Base-by-base conservation (phyloP, 2,797 vertebrate genomes). In the Echiichthys vipera region DNA sequence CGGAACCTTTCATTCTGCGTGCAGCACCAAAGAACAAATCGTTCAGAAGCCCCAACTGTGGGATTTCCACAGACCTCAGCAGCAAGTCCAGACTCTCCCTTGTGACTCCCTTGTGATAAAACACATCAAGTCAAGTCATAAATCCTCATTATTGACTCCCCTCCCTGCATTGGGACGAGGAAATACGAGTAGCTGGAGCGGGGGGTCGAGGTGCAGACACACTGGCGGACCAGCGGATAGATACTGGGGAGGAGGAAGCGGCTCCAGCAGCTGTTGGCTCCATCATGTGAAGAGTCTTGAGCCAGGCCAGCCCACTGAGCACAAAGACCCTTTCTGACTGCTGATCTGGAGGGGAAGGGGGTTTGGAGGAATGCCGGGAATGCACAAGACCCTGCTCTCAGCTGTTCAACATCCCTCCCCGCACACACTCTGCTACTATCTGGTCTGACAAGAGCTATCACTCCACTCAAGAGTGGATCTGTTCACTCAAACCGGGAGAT, bases 241-340 rank as follows among this genome's bases (percentile, higher is more conserved):
- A 83, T 57, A 71, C 56, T 45, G 43, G 34, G 64, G 68, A 63
- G 71, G 32, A 85, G 82, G 76, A 83, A 72, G 78, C 64, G 12
- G 65, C 78, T 84, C 55, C 72, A 82, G 77, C 94, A 95, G 94
- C 92, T 95, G 93, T 90, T 90, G 78, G 74, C 85, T 90, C 78
- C 76, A 90, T 93, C 89, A 93, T 77, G 78, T 83, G 84, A 80
- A 66, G 78, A 68, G 77, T 40, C 43, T 40, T 22, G 71, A 73
- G 64, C 69, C 54, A 53, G 70, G 51, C 51, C 62, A 67, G 85
- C 53, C 87, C 78, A 74, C 63, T 39, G 74, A 90, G 89, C 84
- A 94, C 92, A 93, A 94, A 92, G 91, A 83, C 53, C 75, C 78
- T 80, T 67, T 91, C 83, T 91, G 84, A 88, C 54, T 65, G 71